Conservation (phyloP, 2,888 invertebrate genomes). For the Plagodis dolabraria region DNA sequence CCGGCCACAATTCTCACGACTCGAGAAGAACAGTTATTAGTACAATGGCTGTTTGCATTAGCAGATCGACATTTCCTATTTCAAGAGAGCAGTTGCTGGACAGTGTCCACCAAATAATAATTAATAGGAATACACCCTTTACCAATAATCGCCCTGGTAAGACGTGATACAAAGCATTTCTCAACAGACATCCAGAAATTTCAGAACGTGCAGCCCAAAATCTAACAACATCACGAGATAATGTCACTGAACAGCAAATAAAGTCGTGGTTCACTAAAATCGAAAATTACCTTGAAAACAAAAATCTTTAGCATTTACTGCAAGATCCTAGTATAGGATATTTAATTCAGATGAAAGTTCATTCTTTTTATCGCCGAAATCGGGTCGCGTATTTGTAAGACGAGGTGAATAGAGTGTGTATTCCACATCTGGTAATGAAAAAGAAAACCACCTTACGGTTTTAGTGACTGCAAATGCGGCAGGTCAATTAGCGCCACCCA, state of each 20-base stretch:
- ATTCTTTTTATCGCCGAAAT: slow-evolving; percentile 55
- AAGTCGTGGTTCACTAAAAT: background rate
- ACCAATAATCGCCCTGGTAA: background rate
- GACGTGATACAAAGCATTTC: background rate
- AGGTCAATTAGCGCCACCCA: slow-evolving; percentile 38
- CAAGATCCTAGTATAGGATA: slow-evolving; percentile 29
- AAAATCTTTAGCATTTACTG: slow-evolving; percentile 22
- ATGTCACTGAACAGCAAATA: background rate
- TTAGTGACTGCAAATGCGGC: slow-evolving; percentile 39
- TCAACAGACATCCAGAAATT: background rate
- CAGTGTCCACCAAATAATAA: background rate
- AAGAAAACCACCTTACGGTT: slow-evolving; percentile 41
- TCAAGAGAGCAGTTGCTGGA: background rate
- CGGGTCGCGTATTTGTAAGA: slow-evolving; percentile 46
- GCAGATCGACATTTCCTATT: background rate
- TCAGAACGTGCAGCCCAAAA: background rate
- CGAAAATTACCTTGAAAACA: background rate
- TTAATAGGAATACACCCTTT: background rate
- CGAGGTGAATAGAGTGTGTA: slow-evolving; percentile 49
- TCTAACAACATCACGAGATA: background rate
- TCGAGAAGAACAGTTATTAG: background rate
- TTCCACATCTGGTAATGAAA: slow-evolving; percentile 39
- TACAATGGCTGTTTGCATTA: background rate
- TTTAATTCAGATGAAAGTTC: slow-evolving; percentile 52
- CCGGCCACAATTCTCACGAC: background rate